Conservation (phyloP, 30 jellyfish, hydroid and myxozoan genomes). For the Cassiopea xamachana region DNA sequence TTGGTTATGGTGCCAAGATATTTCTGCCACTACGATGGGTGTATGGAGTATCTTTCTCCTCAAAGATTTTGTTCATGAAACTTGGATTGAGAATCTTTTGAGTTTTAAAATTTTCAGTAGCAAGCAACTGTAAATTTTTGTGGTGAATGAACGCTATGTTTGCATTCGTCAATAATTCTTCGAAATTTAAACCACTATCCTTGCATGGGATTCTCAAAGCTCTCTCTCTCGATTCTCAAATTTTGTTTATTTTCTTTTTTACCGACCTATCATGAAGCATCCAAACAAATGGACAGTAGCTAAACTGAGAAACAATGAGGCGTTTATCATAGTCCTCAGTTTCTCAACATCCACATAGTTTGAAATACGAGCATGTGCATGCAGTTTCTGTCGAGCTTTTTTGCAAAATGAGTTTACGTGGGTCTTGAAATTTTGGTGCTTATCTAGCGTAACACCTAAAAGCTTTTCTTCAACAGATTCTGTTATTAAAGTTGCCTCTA, state of each 20-base stretch:
- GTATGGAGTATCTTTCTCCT: slow-evolving; percentile 30
- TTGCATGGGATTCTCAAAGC: slow-evolving; percentile 8
- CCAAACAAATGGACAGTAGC: slow-evolving; percentile 21
- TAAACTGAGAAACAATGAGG: slow-evolving; percentile 3
- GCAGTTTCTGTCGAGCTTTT: slow-evolving; percentile 8
- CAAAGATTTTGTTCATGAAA: slow-evolving; percentile 13
- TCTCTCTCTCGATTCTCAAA: slow-evolving; percentile 8
- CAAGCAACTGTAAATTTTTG: background rate
- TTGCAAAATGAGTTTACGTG: slow-evolving; percentile 12
- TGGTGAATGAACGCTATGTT: background rate
- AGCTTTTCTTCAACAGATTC: too few species aligned
- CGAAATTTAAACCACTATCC: background rate
- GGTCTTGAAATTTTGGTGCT: background rate
- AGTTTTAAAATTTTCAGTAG: background rate
- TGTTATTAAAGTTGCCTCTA: too few species aligned
- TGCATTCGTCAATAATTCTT: slow-evolving; percentile 5
- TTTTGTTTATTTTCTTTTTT: slow-evolving; percentile 12
- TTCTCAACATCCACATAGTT: slow-evolving; percentile 23
- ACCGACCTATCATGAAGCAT: slow-evolving; percentile 18
- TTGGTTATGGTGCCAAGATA: slow-evolving; percentile 2
- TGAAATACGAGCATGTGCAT: slow-evolving; percentile 20
- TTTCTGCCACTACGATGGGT: slow-evolving; percentile 16
- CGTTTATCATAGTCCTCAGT: slow-evolving; percentile 6
- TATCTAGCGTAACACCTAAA: too few species aligned
- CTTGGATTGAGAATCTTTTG: slow-evolving; percentile 8